Evolutionary conservation across 2,797 vertebrate genomes (phyloP).

Genomic region (Gymnoscopelus microlampas): DNA sequence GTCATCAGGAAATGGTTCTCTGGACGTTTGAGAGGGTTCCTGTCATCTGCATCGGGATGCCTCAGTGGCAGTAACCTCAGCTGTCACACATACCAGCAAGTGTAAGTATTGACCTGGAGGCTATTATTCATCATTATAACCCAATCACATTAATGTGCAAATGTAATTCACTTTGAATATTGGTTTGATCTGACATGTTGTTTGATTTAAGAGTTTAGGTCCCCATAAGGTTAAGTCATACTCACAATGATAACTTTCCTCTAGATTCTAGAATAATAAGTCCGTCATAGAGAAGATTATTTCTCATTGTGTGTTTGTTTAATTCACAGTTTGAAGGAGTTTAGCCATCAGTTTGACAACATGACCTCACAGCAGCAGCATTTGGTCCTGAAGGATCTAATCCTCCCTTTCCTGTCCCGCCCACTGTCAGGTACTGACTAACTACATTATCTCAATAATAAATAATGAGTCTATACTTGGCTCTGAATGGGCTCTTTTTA

Average conservation of each 20-base stretch:
- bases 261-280: too few species aligned
- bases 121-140: too few species aligned
- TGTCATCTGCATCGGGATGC: slow-evolving; percentile 66
- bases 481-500: too few species aligned
- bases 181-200: slow-evolving; percentile 17
- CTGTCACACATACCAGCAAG: slow-evolving; percentile 74
- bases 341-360: slow-evolving; percentile 44
- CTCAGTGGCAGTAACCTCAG: slow-evolving; percentile 70
- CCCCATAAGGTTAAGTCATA: too few species aligned
- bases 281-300: too few species aligned
- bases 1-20: slow-evolving; percentile 65
- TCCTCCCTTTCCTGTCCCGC: slow-evolving; percentile 60
- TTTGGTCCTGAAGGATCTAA: slow-evolving; percentile 45
- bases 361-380: slow-evolving; percentile 36
- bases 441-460: too few species aligned
- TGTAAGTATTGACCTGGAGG: slow-evolving; percentile 57
- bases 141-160: neutral
- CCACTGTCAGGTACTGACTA: neutral
- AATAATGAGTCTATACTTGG: too few species aligned
- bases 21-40: slow-evolving; percentile 54
- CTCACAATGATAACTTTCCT: too few species aligned
- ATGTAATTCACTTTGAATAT: too few species aligned
- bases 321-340: slow-evolving; percentile 60
- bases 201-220: too few species aligned
- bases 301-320: slow-evolving; percentile 3